Conservation (phyloP, 2,888 invertebrate genomes). For the Glaucopsyche alexis region DNA sequence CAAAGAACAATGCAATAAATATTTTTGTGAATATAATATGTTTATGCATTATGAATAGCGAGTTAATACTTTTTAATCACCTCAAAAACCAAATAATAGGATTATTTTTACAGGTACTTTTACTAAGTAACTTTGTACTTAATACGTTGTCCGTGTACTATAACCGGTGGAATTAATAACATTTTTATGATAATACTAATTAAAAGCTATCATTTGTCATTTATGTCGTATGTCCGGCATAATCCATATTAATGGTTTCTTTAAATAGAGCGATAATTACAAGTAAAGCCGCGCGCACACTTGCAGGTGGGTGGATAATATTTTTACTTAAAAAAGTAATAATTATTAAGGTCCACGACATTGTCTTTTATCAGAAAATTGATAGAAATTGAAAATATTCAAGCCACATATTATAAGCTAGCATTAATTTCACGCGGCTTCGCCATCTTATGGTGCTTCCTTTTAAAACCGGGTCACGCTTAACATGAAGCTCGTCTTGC, state of each 20-base stretch:
- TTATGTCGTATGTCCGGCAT: conserved; percentile 49
- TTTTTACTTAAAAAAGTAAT: not conserved
- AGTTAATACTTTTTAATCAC: not conserved
- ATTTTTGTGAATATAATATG: too few relatives aligned
- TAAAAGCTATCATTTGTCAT: conserved; percentile 51
- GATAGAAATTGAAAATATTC: too few relatives aligned
- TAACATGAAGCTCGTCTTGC: conserved; percentile 13
- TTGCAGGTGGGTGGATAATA: not conserved
- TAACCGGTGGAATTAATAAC: conserved; percentile 30
- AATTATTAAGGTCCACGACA: too few relatives aligned
- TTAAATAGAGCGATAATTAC: conserved; percentile 46
- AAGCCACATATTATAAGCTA: too few relatives aligned
- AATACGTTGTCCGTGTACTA: not conserved
- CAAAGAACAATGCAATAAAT: too few relatives aligned
- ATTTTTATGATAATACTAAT: conserved; percentile 36
- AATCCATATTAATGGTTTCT: conserved; percentile 61
- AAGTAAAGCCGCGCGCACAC: not conserved
- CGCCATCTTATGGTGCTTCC: conserved; percentile 10
- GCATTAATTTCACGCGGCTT: too few relatives aligned
- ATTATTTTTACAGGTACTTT: not conserved
- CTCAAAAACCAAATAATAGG: not conserved
- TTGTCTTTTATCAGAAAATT: too few relatives aligned
- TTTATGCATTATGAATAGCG: too few relatives aligned
- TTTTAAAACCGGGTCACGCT: conserved; percentile 23
- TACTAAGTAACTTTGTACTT: not conserved